phyloP scores from a whole-genome alignment of 1,140 invertebrate genomes.

The Drosophila lowei region DNA sequence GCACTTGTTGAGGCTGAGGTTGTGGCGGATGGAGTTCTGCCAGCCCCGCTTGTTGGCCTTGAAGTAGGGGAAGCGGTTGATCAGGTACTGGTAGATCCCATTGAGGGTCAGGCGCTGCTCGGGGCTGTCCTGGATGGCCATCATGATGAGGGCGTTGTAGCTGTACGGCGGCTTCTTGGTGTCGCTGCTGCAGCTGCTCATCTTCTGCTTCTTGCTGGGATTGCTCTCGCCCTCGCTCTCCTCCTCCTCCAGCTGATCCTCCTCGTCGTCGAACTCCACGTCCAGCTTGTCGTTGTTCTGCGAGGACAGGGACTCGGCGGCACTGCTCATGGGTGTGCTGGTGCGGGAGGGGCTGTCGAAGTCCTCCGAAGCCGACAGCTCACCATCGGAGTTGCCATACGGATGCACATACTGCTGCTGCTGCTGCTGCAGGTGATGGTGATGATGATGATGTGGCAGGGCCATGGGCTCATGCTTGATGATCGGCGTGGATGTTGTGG shows the following conservation, averaged over 20 bases:
- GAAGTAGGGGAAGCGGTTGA: slow-evolving; percentile 99
- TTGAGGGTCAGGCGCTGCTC: slow-evolving; percentile 97
- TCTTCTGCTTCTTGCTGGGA: slow-evolving; percentile 77
- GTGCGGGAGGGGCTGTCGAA: slow-evolving; percentile 76
- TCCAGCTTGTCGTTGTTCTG: slow-evolving; percentile 71
- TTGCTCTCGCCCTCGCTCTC: slow-evolving; percentile 63
- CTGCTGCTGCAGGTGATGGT: slow-evolving; percentile 11
- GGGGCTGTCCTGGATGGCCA: slow-evolving; percentile 97
- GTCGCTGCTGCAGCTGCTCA: slow-evolving; percentile 80
- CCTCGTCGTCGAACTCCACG: slow-evolving; percentile 71
- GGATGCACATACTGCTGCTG: slow-evolving; percentile 54
- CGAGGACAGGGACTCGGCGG: slow-evolving; percentile 65
- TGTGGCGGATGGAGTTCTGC: slow-evolving; percentile 99
- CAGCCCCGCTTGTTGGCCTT: slow-evolving; percentile 98
- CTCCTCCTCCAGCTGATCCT: slow-evolving; percentile 64
- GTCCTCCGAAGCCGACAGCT: slow-evolving; percentile 72
- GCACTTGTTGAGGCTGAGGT: slow-evolving; percentile 98
- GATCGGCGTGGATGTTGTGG: background rate
- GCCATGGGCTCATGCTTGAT: slow-evolving; percentile 55
- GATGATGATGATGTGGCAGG: slow-evolving; percentile 36
- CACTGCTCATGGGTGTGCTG: slow-evolving; percentile 80
- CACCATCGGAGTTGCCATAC: slow-evolving; percentile 79
- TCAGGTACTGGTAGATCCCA: slow-evolving; percentile 99
- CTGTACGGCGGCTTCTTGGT: slow-evolving; percentile 97
- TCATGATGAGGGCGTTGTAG: slow-evolving; percentile 99